phyloP scores from a whole-genome alignment of 2,888 invertebrate genomes.

The Thecophora atra region DNA sequence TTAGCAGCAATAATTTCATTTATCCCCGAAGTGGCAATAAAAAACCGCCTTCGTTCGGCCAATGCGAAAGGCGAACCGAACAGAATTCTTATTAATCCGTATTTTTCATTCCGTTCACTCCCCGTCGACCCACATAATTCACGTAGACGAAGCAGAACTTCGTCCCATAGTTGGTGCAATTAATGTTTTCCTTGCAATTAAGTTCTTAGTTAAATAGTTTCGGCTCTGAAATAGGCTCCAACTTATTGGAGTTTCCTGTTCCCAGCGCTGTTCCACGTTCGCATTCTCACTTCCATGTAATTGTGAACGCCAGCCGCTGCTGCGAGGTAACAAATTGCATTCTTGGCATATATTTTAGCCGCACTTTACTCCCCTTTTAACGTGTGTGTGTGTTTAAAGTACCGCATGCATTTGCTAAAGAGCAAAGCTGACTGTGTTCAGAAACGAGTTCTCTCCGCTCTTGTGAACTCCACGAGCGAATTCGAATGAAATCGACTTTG shows the following conservation, averaged over 20 bases:
- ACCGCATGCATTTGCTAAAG: slow-evolving; percentile 25
- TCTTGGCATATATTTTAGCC: slow-evolving; percentile 58
- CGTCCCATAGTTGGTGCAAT: slow-evolving; percentile 52
- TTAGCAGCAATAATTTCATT: too few relatives aligned
- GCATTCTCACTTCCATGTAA: neutral
- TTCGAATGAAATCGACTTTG: slow-evolving; percentile 37
- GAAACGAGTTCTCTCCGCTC: slow-evolving; percentile 43
- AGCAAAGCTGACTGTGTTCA: slow-evolving; percentile 44
- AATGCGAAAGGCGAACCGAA: neutral
- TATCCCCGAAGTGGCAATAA: too few relatives aligned
- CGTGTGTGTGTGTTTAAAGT: neutral
- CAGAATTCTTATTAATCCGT: neutral
- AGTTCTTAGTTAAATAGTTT: slow-evolving; percentile 54
- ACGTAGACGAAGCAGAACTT: too few relatives aligned
- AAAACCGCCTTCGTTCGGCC: too few relatives aligned
- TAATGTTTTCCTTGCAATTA: slow-evolving; percentile 61
- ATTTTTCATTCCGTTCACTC: neutral
- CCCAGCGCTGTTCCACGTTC: neutral
- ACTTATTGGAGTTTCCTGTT: too few relatives aligned
- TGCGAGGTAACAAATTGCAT: slow-evolving; percentile 55
- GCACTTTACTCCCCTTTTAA: slow-evolving; percentile 54
- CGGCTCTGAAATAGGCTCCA: slow-evolving; percentile 9
- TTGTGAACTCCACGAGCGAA: slow-evolving; percentile 47
- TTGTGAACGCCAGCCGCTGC: too few relatives aligned
- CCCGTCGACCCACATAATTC: too few relatives aligned